A percentile compares a stretch with the other conserved stretches of the same genome.
These are phyloP conservation scores for Origma solitaria DNA, from an alignment of 2,113 vertebrate genomes.

Conservation along the genomic window DNA sequence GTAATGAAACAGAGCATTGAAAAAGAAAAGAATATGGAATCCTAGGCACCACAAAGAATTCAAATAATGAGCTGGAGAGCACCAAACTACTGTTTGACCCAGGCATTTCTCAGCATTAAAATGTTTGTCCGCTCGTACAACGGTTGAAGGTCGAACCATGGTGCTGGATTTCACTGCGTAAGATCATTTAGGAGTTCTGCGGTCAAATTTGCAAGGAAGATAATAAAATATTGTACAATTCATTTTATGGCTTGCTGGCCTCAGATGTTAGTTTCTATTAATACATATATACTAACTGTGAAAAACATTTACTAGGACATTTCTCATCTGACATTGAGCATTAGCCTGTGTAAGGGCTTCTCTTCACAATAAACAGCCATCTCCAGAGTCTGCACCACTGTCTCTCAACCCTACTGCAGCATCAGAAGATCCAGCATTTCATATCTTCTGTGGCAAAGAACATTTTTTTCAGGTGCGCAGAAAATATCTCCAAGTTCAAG, in stretches of 20 bases:
- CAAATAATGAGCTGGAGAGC: not conserved
- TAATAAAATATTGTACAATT: not conserved
- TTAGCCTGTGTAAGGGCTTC: not conserved
- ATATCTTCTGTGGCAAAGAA: not conserved
- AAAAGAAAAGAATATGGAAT: not conserved
- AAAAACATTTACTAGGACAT: not conserved
- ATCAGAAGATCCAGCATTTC: not conserved
- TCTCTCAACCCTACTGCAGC: not conserved
- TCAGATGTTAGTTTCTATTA: conserved; percentile 16
- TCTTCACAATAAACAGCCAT: not conserved
- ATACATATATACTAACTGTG: not conserved
- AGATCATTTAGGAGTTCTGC: not conserved
- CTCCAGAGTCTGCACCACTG: not conserved
- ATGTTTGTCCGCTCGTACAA: not conserved
- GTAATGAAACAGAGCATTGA: not conserved
- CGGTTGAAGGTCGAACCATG: accelerated
- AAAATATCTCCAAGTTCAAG: not conserved
- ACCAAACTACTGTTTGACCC: not conserved
- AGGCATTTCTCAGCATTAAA: not conserved
- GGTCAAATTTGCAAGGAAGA: not conserved
- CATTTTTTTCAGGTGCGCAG: not conserved
- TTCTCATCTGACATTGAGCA: conserved; percentile 7
- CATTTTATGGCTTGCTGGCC: not conserved
- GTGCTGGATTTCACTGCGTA: not conserved
- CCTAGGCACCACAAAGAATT: not conserved